These are phyloP conservation scores for Drosophila nikananu DNA, from an alignment of 1,140 invertebrate genomes.

Conservation along the genomic window DNA sequence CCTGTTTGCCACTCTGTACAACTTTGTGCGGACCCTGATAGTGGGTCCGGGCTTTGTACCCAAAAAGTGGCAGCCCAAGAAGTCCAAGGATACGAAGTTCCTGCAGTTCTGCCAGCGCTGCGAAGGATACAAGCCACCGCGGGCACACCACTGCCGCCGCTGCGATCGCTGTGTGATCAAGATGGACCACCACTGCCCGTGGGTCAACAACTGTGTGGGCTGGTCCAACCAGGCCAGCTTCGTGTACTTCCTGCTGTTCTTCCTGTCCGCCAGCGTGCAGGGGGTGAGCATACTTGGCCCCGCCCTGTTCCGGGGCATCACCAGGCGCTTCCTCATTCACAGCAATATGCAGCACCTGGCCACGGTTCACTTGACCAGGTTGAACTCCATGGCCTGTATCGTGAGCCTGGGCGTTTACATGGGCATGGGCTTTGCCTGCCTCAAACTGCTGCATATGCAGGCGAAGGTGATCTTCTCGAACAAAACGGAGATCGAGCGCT, in stretches of 20 bases:
- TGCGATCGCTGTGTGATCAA: conserved; percentile 97
- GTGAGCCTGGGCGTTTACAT: conserved; percentile 94
- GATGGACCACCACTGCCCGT: conserved; percentile 98
- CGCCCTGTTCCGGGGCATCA: conserved; percentile 89
- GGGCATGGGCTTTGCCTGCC: conserved; percentile 95
- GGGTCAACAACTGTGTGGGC: conserved; percentile 90
- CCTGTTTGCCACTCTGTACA: conserved; percentile 16
- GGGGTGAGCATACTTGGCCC: conserved; percentile 91
- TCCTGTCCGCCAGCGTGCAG: conserved; percentile 94
- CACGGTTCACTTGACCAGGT: conserved; percentile 88
- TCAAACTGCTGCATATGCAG: conserved; percentile 94
- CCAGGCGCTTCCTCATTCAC: conserved; percentile 72
- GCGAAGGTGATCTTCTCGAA: conserved; percentile 93
- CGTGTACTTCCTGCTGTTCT: conserved; percentile 94
- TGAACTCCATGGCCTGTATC: conserved; percentile 87
- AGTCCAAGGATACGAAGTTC: conserved; percentile 48
- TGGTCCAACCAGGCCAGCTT: conserved; percentile 96
- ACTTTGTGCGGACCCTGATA: conserved; percentile 39
- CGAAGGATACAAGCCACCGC: conserved; percentile 96
- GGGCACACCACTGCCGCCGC: conserved; percentile 98
- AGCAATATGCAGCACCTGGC: conserved; percentile 85
- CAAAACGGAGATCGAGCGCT: conserved; percentile 97
- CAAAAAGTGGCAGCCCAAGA: conserved; percentile 24
- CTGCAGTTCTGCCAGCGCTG: conserved; percentile 95
- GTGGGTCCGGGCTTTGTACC: conserved; percentile 54